A percentile compares a stretch with the other conserved stretches of the same genome.
Evolutionary conservation across 2,888 invertebrate species (phyloP).

Genomic region (Parthenolecanium corni): DNA sequence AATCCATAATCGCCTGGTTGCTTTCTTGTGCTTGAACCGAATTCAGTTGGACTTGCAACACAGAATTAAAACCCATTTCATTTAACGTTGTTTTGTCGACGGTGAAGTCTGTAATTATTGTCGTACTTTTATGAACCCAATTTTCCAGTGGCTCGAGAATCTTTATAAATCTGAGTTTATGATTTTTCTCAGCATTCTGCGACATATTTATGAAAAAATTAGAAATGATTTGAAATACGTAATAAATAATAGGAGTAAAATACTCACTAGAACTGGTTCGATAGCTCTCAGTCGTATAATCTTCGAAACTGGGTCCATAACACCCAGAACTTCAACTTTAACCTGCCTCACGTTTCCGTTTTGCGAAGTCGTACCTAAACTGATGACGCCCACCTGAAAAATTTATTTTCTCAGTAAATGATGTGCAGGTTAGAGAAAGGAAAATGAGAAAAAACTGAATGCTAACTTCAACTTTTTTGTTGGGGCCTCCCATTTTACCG

Average conservation of each 20-base stretch:
- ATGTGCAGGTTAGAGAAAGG: too few relatives aligned
- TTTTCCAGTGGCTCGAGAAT: conserved; percentile 64
- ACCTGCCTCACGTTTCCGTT: conserved; percentile 59
- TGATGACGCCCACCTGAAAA: conserved; percentile 61
- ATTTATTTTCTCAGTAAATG: neutral
- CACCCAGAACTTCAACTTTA: conserved; percentile 77
- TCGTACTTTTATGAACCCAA: conserved; percentile 69
- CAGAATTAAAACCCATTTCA: conserved; percentile 65
- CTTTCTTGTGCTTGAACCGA: conserved; percentile 41
- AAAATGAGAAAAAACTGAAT: neutral
- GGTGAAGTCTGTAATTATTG: conserved; percentile 67
- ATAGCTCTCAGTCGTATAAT: conserved; percentile 65
- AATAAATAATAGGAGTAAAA: too few relatives aligned
- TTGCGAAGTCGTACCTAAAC: conserved; percentile 73
- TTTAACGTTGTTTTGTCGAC: conserved; percentile 68
- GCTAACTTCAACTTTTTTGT: conserved; percentile 54
- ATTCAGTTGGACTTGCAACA: conserved; percentile 49
- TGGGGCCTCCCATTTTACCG: conserved; percentile 57
- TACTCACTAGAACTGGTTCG: conserved; percentile 49
- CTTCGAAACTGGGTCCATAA: conserved; percentile 62
- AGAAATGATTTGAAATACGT: conserved; percentile 8
- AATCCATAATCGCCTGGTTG: conserved; percentile 74
- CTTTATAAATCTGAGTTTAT: conserved; percentile 68
- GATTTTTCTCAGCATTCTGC: conserved; percentile 60
- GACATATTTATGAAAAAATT: too few relatives aligned